Evolutionary conservation across 2,888 invertebrate species (phyloP).

Genomic region (Pomacea canaliculata): DNA sequence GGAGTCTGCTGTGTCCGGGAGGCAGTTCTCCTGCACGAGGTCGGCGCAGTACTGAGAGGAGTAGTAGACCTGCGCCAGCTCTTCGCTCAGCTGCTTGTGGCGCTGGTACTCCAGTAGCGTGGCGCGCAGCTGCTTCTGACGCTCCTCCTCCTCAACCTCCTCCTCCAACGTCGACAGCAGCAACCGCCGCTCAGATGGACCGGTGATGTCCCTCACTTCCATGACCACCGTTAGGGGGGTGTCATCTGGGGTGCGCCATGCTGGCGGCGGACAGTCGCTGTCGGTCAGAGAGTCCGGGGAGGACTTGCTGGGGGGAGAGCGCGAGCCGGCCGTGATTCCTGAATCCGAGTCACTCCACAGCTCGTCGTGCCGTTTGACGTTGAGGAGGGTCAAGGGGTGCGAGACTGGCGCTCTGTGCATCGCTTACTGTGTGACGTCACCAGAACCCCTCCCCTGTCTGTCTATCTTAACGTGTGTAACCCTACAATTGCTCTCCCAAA

Average conservation of each 20-base stretch:
- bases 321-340: conserved; percentile 19
- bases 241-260: conserved; percentile 28
- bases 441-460: too few species aligned
- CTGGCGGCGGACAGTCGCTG: conserved; percentile 22
- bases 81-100: conserved; percentile 18
- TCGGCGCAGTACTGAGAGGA: background rate
- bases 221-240: conserved; percentile 29
- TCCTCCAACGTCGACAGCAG: conserved; percentile 43
- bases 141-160: conserved; percentile 43
- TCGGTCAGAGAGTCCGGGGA: conserved; percentile 15
- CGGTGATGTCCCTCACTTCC: background rate
- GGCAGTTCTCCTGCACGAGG: background rate
- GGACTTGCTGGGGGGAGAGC: conserved; percentile 14
- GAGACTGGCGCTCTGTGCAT: conserved; percentile 35
- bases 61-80: background rate
- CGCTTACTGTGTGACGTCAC: background rate
- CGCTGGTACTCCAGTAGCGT: conserved; percentile 45
- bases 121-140: conserved; percentile 46
- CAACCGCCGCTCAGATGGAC: conserved; percentile 33
- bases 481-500: too few species aligned
- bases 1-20: background rate
- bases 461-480: too few species aligned
- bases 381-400: conserved; percentile 48
- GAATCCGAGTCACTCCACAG: conserved; percentile 45
- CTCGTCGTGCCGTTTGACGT: conserved; percentile 48